Evolutionary conservation across 2,797 vertebrate genomes (phyloP).

Genomic region (Siniperca scherzeri): DNA sequence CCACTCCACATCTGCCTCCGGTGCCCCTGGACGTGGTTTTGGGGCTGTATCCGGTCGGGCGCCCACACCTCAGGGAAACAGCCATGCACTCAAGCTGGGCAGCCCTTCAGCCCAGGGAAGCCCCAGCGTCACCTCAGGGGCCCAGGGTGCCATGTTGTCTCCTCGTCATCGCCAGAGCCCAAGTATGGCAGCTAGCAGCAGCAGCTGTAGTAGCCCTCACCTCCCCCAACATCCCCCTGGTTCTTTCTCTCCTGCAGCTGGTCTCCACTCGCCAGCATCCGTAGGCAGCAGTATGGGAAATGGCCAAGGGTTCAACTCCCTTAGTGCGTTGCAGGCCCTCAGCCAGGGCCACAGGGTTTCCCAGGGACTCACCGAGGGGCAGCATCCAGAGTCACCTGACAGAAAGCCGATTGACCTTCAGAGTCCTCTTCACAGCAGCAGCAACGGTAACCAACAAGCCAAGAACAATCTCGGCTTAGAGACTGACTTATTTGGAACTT

Average conservation of each 20-base stretch:
- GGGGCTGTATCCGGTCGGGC: constrained; percentile 85
- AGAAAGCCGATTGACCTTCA: constrained; percentile 86
- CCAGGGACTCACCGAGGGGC: constrained; percentile 86
- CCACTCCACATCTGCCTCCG: constrained; percentile 81
- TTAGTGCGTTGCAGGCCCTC: constrained; percentile 94
- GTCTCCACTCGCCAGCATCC: constrained; percentile 84
- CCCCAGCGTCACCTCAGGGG: constrained; percentile 68
- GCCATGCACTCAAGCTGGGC: constrained; percentile 89
- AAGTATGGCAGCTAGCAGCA: constrained; percentile 77
- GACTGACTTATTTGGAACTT: constrained; percentile 68
- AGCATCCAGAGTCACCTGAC: constrained; percentile 87
- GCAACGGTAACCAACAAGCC: constrained; percentile 83
- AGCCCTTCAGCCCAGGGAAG: constrained; percentile 89
- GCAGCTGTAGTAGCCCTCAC: constrained; percentile 67
- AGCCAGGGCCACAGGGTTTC: constrained; percentile 92
- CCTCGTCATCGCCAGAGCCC: constrained; percentile 85
- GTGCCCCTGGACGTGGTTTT: constrained; percentile 89
- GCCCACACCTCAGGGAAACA: constrained; percentile 91
- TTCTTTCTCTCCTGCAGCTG: constrained; percentile 89
- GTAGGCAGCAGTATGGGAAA: constrained; percentile 90
- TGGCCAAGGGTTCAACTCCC: constrained; percentile 87
- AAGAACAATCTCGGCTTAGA: constrained; percentile 85
- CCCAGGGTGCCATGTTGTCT: constrained; percentile 65
- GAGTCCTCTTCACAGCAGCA: constrained; percentile 74
- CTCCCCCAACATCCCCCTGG: constrained; percentile 91